These are phyloP conservation scores for Netelia fuscicornis DNA, from an alignment of 2,888 invertebrate genomes.

Conservation along the genomic window DNA sequence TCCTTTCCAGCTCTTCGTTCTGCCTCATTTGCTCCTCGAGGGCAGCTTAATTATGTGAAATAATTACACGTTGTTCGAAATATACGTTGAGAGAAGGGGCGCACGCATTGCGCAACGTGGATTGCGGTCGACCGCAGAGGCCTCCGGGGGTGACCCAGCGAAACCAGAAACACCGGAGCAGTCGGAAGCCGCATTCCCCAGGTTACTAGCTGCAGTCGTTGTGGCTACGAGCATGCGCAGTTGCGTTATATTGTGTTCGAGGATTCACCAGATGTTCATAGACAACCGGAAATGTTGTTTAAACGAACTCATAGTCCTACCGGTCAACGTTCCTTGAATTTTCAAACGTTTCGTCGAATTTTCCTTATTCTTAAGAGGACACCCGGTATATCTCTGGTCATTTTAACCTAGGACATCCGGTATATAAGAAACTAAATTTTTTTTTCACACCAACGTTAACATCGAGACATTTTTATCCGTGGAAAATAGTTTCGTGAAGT, in stretches of 20 bases:
- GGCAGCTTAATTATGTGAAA: slow-evolving; percentile 79
- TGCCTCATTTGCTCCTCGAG: slow-evolving; percentile 21
- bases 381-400: too few species aligned
- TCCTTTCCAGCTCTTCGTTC: slow-evolving; percentile 16
- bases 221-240: slow-evolving; percentile 60
- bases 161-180: slow-evolving; percentile 67
- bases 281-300: neutral
- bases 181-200: slow-evolving; percentile 71
- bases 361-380: too few species aligned
- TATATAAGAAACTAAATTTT: too few species aligned
- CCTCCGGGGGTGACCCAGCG: slow-evolving; percentile 65
- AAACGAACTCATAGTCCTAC: neutral
- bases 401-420: too few species aligned
- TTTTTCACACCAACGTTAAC: too few species aligned
- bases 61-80: slow-evolving; percentile 76
- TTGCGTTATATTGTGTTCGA: neutral
- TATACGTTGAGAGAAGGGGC: slow-evolving; percentile 70
- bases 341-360: too few species aligned
- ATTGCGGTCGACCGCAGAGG: slow-evolving; percentile 77
- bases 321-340: too few species aligned
- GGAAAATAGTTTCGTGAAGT: too few species aligned
- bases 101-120: slow-evolving; percentile 74
- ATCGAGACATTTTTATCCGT: too few species aligned
- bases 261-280: neutral
- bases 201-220: slow-evolving; percentile 63